These are phyloP conservation scores for Palythoa heliodiscus DNA, from an alignment of 92 coral and sea anemone genomes.

Conservation along the genomic window DNA sequence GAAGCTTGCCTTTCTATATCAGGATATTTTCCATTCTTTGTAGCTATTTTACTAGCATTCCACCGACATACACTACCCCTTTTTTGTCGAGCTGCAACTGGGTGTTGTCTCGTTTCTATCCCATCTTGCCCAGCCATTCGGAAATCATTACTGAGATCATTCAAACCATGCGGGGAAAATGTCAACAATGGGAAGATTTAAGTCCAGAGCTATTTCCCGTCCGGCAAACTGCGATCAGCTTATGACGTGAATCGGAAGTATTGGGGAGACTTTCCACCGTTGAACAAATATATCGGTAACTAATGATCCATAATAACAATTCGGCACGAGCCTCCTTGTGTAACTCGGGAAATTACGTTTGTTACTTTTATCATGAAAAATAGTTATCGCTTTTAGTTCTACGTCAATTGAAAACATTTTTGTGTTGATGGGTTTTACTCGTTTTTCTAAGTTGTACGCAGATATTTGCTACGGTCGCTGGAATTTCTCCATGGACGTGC, in stretches of 20 bases:
- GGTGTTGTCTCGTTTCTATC: too few species aligned
- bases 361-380: background rate
- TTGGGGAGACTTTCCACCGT: background rate
- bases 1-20: too few species aligned
- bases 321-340: conserved; percentile 3
- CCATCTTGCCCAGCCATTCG: background rate
- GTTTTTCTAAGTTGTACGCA: too few species aligned
- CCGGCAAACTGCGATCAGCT: background rate
- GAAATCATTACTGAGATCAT: background rate
- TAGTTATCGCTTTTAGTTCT: background rate
- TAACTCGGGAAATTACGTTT: conserved; percentile 9
- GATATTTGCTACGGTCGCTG: too few species aligned
- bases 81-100: too few species aligned
- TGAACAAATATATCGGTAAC: background rate
- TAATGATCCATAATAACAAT: background rate
- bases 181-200: background rate
- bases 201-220: conserved; percentile 15
- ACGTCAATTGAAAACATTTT: background rate
- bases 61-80: too few species aligned
- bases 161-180: background rate
- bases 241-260: conserved; percentile 4
- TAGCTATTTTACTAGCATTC: too few species aligned
- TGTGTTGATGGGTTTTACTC: background rate
- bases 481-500: too few species aligned
- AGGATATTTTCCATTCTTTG: too few species aligned